Evolutionary conservation across 2,113 vertebrate species (phyloP).

Genomic region (Rhea americana): DNA sequence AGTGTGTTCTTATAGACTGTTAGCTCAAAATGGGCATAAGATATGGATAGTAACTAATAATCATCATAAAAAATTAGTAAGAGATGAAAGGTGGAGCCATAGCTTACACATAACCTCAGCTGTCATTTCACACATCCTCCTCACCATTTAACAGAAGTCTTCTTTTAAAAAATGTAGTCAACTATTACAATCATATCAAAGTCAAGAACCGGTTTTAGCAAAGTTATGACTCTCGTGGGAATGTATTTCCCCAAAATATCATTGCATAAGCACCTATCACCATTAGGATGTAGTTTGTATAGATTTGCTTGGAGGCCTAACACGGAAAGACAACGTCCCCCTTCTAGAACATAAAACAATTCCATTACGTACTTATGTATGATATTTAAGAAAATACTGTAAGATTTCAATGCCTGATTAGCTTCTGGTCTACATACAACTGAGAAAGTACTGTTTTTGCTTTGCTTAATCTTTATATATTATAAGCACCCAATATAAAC

Average conservation of each 20-base stretch:
- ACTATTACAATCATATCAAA: not conserved
- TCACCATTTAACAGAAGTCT: not conserved
- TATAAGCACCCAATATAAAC: not conserved
- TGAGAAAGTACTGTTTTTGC: not conserved
- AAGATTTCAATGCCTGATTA: not conserved
- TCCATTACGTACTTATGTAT: not conserved
- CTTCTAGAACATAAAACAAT: not conserved
- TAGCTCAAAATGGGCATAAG: not conserved
- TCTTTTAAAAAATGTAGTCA: not conserved
- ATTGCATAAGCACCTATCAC: not conserved
- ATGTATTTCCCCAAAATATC: not conserved
- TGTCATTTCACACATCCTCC: not conserved
- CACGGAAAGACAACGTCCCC: not conserved
- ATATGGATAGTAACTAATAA: not conserved
- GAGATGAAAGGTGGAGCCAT: not conserved
- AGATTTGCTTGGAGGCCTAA: not conserved
- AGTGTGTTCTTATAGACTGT: not conserved
- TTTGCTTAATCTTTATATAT: not conserved
- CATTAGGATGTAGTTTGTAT: not conserved
- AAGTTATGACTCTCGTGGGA: not conserved
- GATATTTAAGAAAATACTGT: not conserved
- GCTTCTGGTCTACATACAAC: not conserved
- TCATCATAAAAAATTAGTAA: not conserved
- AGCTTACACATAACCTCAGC: fast-evolving
- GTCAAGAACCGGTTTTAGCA: not conserved